Evolutionary conservation across 2,888 invertebrate genomes (phyloP).

Genomic region (Gisinianus flammeolus): DNA sequence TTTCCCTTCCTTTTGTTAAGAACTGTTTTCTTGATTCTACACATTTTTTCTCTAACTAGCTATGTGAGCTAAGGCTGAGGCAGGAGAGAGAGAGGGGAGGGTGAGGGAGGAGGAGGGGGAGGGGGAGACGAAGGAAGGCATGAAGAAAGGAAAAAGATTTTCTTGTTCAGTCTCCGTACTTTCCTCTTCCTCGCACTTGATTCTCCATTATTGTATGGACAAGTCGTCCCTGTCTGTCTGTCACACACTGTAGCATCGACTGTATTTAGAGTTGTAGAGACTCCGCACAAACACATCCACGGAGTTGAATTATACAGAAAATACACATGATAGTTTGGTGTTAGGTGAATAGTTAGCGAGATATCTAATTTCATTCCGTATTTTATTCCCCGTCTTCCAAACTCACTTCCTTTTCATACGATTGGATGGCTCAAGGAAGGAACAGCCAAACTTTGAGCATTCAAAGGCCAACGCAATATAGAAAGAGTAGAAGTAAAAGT

Average conservation of each 20-base stretch:
- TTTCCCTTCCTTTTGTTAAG: background rate
- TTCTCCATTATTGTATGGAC: too few species aligned
- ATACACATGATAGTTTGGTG: too few species aligned
- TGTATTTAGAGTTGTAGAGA: too few species aligned
- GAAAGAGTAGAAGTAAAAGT: too few species aligned
- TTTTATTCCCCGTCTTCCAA: background rate
- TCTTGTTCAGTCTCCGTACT: background rate
- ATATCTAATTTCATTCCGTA: constrained; percentile 2
- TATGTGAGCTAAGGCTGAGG: background rate
- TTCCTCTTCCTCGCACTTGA: background rate
- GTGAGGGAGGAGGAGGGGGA: too few species aligned
- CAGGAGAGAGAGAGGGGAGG: too few species aligned
- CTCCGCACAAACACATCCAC: too few species aligned
- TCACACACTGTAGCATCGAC: too few species aligned
- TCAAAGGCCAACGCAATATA: too few species aligned
- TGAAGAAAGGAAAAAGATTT: background rate
- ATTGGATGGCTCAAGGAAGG: background rate
- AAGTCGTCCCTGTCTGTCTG: too few species aligned
- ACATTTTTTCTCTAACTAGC: background rate
- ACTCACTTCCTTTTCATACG: background rate
- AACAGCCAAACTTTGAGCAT: background rate
- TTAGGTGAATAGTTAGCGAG: background rate
- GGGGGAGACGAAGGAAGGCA: too few species aligned
- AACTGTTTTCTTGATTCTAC: background rate
- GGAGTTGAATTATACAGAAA: too few species aligned